A percentile compares a stretch with the other conserved stretches of the same genome.
phyloP scores from a whole-genome alignment of 92 coral and sea anemone genomes.

The Plumapathes pennacea region DNA sequence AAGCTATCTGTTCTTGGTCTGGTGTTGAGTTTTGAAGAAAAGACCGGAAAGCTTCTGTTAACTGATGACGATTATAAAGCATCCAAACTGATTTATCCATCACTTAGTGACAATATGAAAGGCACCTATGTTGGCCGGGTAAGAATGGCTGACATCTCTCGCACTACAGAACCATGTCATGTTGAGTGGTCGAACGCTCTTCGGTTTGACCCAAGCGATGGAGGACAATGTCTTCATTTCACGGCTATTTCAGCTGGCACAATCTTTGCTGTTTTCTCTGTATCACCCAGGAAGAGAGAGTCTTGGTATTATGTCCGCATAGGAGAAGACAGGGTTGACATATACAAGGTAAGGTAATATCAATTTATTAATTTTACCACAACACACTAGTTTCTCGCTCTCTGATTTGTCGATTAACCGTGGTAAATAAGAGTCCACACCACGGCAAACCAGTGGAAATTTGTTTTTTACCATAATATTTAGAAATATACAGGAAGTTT shows the following conservation, averaged over 20 bases:
- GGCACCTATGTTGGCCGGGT: conserved; percentile 12
- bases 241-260: conserved; percentile 37
- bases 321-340: conserved; percentile 4
- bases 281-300: conserved; percentile 3
- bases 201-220: conserved; percentile 45
- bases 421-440: no score
- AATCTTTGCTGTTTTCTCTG: conserved; percentile 37
- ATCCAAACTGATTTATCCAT: conserved; percentile 15
- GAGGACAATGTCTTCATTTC: conserved; percentile 52
- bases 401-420: no score
- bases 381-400: no score
- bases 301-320: conserved; percentile 24
- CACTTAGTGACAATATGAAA: conserved; percentile 2
- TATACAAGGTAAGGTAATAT: conserved; percentile 17
- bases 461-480: no score
- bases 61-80: conserved; percentile 8
- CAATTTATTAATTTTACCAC: neutral
- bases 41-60: conserved; percentile 8
- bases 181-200: conserved; percentile 51
- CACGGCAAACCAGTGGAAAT: no score
- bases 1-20: conserved; percentile 53
- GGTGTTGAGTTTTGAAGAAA: conserved; percentile 26
- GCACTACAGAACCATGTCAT: conserved; percentile 45
- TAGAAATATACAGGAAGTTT: no score
- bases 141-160: neutral